phyloP scores from a whole-genome alignment of 2,888 invertebrate genomes.

The Eucera pruinosa region DNA sequence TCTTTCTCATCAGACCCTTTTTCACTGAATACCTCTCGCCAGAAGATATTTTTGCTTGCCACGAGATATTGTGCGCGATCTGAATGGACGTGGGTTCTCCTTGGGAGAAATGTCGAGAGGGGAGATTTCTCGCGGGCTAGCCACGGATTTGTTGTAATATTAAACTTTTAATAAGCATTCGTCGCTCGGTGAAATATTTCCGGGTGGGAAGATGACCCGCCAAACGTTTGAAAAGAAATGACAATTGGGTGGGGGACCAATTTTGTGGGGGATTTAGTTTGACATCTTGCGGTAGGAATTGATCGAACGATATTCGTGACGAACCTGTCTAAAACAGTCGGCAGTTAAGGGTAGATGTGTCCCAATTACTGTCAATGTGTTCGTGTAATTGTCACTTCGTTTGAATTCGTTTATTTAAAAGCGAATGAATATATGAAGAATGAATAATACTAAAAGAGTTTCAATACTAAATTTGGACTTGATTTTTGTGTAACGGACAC shows the following conservation, averaged over 20 bases:
- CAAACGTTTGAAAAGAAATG: too few species aligned
- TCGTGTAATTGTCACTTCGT: too few species aligned
- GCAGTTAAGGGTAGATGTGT: too few species aligned
- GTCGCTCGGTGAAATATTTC: not conserved
- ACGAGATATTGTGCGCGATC: constrained; percentile 21
- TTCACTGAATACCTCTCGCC: constrained; percentile 10
- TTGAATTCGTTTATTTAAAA: too few species aligned
- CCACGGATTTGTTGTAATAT: constrained; percentile 53
- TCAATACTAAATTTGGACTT: too few species aligned
- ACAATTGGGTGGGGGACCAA: constrained; percentile 5
- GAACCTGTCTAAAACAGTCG: too few species aligned
- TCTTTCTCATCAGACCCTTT: constrained; percentile 14
- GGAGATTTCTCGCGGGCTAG: not conserved
- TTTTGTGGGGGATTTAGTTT: constrained; percentile 57
- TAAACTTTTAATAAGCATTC: constrained; percentile 52
- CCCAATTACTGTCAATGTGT: too few species aligned
- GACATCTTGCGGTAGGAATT: too few species aligned
- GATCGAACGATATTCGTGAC: constrained; percentile 60
- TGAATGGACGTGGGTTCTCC: not conserved
- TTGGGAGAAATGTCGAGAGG: not conserved
- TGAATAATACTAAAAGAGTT: too few species aligned
- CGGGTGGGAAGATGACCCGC: not conserved
- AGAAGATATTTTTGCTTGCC: constrained; percentile 41
- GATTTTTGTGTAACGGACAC: too few species aligned
- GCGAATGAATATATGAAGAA: too few species aligned